Conservation (phyloP, 2,888 invertebrate species). For the Thyatira batis region DNA sequence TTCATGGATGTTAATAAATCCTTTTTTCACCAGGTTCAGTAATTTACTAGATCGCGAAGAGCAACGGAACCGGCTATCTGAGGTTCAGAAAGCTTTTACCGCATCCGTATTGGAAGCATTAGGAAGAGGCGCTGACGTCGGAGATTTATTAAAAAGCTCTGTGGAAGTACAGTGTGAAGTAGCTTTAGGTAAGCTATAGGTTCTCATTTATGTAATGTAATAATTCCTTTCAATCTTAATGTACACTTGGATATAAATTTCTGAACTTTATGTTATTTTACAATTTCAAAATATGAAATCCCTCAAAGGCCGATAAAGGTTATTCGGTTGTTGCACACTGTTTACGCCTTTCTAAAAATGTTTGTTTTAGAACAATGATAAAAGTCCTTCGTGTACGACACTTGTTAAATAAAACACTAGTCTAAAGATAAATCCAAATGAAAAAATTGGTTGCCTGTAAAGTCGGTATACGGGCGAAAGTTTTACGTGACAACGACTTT, state of each 20-base stretch:
- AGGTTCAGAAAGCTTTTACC: slow-evolving; percentile 75
- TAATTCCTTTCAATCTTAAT: slow-evolving; percentile 5
- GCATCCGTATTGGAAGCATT: slow-evolving; percentile 60
- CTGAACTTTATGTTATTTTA: no score
- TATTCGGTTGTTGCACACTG: no score
- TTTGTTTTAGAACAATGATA: no score
- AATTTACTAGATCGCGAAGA: slow-evolving; percentile 67
- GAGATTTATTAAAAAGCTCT: slow-evolving; percentile 63
- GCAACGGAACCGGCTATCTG: slow-evolving; percentile 60
- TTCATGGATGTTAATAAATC: not conserved
- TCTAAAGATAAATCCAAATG: no score
- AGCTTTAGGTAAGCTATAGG: slow-evolving; percentile 56
- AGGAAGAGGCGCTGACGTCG: slow-evolving; percentile 51
- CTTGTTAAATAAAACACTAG: no score
- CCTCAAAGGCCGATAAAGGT: no score
- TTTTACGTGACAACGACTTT: no score
- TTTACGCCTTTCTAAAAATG: slow-evolving; percentile 1
- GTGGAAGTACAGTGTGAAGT: slow-evolving; percentile 73
- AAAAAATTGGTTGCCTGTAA: no score
- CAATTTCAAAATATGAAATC: no score
- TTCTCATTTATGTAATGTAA: slow-evolving; percentile 11
- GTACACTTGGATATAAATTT: no score
- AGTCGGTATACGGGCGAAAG: no score
- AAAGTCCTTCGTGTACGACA: no score
- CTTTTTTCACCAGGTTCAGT: slow-evolving; percentile 56